Evolutionary conservation across 2,113 vertebrate species (phyloP).

Genomic region (Pristiophorus japonicus): DNA sequence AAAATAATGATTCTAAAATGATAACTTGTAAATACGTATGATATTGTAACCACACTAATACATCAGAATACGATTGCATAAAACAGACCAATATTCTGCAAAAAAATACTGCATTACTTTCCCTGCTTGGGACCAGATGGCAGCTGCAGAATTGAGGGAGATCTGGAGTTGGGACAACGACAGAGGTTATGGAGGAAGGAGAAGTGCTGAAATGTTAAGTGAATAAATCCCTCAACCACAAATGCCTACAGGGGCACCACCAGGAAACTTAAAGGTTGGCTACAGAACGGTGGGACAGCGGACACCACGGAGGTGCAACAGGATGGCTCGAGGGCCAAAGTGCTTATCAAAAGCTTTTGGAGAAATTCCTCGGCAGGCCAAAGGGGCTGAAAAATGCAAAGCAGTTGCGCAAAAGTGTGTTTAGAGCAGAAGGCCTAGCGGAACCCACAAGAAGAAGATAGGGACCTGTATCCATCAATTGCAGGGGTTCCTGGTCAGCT

Average conservation of each 20-base stretch:
- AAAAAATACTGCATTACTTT: not conserved
- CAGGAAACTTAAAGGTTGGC: not conserved
- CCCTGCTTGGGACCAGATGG: not conserved
- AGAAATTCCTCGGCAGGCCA: not conserved
- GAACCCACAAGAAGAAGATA: not conserved
- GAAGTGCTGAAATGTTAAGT: not conserved
- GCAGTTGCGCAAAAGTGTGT: not conserved
- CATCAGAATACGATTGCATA: not conserved
- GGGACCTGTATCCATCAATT: not conserved
- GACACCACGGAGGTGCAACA: not conserved
- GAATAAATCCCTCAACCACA: not conserved
- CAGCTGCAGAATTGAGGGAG: not conserved
- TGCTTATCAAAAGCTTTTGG: not conserved
- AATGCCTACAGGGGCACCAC: not conserved
- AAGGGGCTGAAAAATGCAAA: too few species aligned
- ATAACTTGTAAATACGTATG: not conserved
- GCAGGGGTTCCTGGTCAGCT: not conserved
- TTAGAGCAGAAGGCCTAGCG: too few species aligned
- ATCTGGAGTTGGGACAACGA: not conserved
- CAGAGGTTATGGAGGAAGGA: not conserved
- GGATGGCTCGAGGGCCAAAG: not conserved
- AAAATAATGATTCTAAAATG: not conserved
- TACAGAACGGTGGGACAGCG: not conserved
- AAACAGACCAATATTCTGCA: not conserved
- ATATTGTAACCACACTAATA: not conserved